These are phyloP conservation scores for Tragelaphus buxtoni DNA, from an alignment of 2,113 vertebrate genomes.

Conservation along the genomic window DNA sequence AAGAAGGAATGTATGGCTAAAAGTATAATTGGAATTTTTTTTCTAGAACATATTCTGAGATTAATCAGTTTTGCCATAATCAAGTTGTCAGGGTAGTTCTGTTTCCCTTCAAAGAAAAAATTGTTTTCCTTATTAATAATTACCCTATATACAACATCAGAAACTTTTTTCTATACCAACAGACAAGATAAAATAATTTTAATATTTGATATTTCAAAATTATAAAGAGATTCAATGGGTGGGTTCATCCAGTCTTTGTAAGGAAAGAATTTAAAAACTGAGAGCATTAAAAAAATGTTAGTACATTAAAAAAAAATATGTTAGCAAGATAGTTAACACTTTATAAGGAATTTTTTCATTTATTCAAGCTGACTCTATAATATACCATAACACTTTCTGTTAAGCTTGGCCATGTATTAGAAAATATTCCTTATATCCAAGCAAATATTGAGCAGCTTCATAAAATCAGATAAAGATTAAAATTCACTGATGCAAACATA, in stretches of 20 bases:
- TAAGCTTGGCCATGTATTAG: too few species aligned
- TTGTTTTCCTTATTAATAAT: slow-evolving; percentile 5
- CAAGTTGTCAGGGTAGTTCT: neutral
- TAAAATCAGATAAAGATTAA: too few species aligned
- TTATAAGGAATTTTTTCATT: too few species aligned
- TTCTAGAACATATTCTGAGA: neutral
- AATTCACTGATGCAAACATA: too few species aligned
- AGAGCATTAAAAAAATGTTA: neutral
- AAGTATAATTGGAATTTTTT: neutral
- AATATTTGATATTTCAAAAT: neutral
- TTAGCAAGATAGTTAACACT: neutral
- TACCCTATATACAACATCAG: neutral
- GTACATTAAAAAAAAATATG: neutral
- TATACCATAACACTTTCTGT: too few species aligned
- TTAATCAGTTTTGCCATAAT: neutral
- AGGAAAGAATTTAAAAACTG: slow-evolving; percentile 20
- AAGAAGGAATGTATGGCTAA: neutral
- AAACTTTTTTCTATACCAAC: slow-evolving; percentile 12
- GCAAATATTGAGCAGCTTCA: too few species aligned
- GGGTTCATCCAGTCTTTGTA: neutral
- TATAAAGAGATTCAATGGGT: neutral
- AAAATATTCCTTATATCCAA: too few species aligned
- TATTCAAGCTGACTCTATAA: too few species aligned
- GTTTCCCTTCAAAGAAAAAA: neutral
- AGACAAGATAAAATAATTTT: neutral